Evolutionary conservation across 1,140 invertebrate genomes (phyloP).

Genomic region (Nautilus pompilius): DNA sequence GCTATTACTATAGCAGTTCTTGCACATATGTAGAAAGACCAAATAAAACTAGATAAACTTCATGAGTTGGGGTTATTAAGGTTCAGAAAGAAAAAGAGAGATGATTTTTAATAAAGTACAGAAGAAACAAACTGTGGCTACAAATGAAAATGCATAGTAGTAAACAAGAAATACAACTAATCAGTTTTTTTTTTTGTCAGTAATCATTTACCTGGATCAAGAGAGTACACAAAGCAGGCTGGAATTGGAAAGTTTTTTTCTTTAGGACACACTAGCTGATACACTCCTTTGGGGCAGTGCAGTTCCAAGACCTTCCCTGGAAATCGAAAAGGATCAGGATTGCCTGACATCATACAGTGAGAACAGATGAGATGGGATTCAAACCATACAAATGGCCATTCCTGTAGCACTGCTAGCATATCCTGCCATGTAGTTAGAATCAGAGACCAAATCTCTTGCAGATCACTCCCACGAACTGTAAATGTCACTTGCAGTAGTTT

Average conservation of each 20-base stretch:
- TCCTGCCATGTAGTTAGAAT: slow-evolving; percentile 26
- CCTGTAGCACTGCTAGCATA: slow-evolving; percentile 29
- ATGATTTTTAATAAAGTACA: no score
- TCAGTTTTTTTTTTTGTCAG: no score
- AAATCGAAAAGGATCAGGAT: slow-evolving; percentile 29
- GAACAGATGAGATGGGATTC: slow-evolving; percentile 33
- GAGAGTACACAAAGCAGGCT: slow-evolving; percentile 37
- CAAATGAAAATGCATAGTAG: slow-evolving; percentile 1
- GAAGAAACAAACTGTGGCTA: background rate
- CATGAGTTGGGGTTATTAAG: no score
- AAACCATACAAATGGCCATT: slow-evolving; percentile 43
- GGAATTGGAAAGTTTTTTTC: slow-evolving; percentile 25
- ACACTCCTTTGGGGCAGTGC: slow-evolving; percentile 28
- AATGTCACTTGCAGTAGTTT: slow-evolving; percentile 18
- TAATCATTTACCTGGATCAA: slow-evolving; percentile 35
- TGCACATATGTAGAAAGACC: no score
- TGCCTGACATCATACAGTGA: slow-evolving; percentile 35
- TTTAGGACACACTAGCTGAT: slow-evolving; percentile 28
- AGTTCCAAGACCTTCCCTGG: slow-evolving; percentile 36
- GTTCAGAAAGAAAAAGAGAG: no score
- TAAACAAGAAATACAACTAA: background rate
- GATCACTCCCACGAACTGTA: slow-evolving; percentile 34
- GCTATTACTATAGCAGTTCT: no score
- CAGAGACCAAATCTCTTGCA: slow-evolving; percentile 44
- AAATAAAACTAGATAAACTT: no score